phyloP scores from a whole-genome alignment of 2,797 vertebrate genomes.

The Synanceia verrucosa region DNA sequence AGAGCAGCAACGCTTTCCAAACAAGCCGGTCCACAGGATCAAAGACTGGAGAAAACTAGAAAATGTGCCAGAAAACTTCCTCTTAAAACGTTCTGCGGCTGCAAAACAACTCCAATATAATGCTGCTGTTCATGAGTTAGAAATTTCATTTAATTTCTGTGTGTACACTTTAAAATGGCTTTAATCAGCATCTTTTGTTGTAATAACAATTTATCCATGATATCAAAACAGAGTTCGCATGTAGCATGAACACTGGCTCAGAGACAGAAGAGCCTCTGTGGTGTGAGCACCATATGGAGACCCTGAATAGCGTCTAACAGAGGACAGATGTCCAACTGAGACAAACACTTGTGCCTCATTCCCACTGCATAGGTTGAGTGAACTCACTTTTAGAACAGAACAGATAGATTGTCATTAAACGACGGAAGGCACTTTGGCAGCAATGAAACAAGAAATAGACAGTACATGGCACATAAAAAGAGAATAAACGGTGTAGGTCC shows the following conservation, averaged over 20 bases:
- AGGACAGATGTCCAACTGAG: conserved; percentile 5
- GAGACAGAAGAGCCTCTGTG: conserved; percentile 6
- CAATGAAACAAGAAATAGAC: no score
- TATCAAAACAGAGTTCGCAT: background rate
- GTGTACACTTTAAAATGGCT: background rate
- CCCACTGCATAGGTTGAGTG: background rate
- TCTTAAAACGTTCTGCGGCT: background rate
- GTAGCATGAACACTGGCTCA: background rate
- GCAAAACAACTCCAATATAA: background rate
- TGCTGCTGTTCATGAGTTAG: no score
- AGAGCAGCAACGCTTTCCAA: background rate
- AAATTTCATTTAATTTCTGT: no score
- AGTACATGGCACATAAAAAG: no score
- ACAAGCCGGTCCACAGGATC: background rate
- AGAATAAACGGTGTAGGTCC: no score
- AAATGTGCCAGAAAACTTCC: background rate
- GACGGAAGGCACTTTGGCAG: no score
- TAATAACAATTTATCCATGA: background rate
- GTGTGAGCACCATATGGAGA: conserved; percentile 19
- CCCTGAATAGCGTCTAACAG: background rate
- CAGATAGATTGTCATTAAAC: no score
- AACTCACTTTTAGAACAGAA: no score
- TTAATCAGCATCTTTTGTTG: background rate
- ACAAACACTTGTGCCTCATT: background rate
- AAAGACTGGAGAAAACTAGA: background rate